A percentile compares a stretch with the other conserved stretches of the same genome.
These are phyloP conservation scores for Cosmia trapezina DNA, from an alignment of 2,888 invertebrate genomes.

Conservation along the genomic window DNA sequence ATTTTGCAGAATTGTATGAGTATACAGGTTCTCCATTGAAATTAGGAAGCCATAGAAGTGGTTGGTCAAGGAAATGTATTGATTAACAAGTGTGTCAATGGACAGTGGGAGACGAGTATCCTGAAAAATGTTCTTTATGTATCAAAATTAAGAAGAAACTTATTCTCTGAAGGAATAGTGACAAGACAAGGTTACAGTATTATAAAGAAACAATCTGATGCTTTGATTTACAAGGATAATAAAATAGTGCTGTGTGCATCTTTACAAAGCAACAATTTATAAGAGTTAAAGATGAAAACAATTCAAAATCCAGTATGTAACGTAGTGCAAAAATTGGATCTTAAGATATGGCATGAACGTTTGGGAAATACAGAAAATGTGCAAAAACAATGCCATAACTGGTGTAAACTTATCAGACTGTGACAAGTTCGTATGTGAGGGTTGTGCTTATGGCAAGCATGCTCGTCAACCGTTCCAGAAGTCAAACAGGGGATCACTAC, in stretches of 20 bases:
- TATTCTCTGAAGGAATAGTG: constrained; percentile 72
- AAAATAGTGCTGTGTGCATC: not conserved
- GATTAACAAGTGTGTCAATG: not conserved
- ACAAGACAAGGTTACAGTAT: constrained; percentile 66
- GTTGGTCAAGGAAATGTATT: not conserved
- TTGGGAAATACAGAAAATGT: constrained; percentile 49
- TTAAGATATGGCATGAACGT: constrained; percentile 7
- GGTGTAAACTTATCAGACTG: not conserved
- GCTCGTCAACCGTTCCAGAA: not conserved
- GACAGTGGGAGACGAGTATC: not conserved
- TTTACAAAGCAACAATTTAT: not conserved
- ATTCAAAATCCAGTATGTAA: not conserved
- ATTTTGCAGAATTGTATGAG: not conserved
- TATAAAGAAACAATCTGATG: constrained; percentile 53
- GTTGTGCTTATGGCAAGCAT: constrained; percentile 1
- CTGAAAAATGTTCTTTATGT: constrained; percentile 60
- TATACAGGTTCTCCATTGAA: not conserved
- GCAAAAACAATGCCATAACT: constrained; percentile 14
- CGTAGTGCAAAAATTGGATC: constrained; percentile 1
- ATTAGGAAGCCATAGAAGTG: not conserved
- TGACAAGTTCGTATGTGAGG: not conserved
- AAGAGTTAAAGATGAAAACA: not conserved
- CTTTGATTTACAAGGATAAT: not conserved
- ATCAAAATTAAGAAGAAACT: constrained; percentile 68
- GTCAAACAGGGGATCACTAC: not conserved